Percentiles rank a stretch among this genome's conserved stretches.
Conservation (phyloP, 2,888 invertebrate genomes). For the Lysandra bellargus region DNA sequence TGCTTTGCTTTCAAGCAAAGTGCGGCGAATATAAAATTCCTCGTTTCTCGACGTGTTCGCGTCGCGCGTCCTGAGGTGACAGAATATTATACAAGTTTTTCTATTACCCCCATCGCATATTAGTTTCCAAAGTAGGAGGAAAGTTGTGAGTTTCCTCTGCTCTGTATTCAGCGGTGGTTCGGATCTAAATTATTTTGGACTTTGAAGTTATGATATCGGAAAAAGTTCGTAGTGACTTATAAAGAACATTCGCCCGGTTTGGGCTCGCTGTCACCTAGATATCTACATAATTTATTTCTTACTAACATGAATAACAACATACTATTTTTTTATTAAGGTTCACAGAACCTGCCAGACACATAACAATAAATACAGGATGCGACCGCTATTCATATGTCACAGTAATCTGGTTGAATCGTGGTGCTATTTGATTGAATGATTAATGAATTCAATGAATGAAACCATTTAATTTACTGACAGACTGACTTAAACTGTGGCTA, state of each 20-base stretch:
- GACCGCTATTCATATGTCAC: too few species aligned
- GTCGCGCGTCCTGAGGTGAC: neutral
- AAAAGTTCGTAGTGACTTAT: neutral
- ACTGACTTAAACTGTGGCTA: too few species aligned
- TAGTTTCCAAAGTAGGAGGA: neutral
- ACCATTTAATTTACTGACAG: too few species aligned
- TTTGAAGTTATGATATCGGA: slow-evolving; percentile 1
- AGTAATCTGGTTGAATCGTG: too few species aligned
- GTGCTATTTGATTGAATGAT: too few species aligned
- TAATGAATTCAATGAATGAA: too few species aligned
- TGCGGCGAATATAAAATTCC: too few species aligned
- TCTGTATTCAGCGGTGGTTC: slow-evolving; percentile 4
- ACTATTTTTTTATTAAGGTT: too few species aligned
- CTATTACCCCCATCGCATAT: neutral
- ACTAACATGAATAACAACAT: neutral
- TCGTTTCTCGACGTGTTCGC: too few species aligned
- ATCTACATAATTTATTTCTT: neutral
- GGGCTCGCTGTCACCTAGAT: neutral
- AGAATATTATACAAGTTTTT: neutral
- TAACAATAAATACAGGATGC: too few species aligned
- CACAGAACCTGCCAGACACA: too few species aligned
- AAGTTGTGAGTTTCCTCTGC: neutral
- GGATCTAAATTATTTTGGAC: neutral
- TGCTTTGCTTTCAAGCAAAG: too few species aligned
- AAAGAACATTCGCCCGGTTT: neutral